Base-by-base conservation (phyloP, 2,113 vertebrate genomes). In the Apeltes quadracus region DNA sequence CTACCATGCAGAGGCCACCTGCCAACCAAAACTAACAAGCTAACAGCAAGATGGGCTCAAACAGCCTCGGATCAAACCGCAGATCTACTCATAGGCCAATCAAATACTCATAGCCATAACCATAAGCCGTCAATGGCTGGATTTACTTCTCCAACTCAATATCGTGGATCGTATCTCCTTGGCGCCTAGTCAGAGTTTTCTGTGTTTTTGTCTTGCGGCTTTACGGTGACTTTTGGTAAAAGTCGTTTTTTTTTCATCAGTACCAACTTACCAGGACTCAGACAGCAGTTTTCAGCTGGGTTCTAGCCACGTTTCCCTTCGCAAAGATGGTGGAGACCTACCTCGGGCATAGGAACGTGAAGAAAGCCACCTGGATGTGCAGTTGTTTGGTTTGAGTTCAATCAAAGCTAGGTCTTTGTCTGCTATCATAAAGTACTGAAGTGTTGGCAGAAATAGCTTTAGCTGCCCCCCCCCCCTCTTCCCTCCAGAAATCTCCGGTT, bases 401-500 rank as follows among this genome's bases (percentile, higher is more conserved):
- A 9, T 50, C 61, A 51, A 67, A 46, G 38, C 44, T 27, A 25
- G 25, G 54, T 65, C 22, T 3, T 50, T 58, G 64, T 43, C 3
- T 39, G 34, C 59, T 66, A 3, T 43, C 56, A 58, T 44, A 20
- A 68, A 46, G 51, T 25, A 43, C 7, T 2, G 15, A 51, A 50
- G 48, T 13, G 18, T 43, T 44, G 46, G 34, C 16, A 72, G 34
- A 66, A 53, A 64, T 68, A 59, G 65, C 58, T 54, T 51, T 63
- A 53, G 41, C 29, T 46, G 36, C 29, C 61, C 51, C 41, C 68
- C 29, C 61, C 51, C 41, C 68, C 0, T 3, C 25, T 62, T 70
- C 69, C 41, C 80, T 71, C 18, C 57, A 53, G 61, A 83, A 75
- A 70, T 3, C 64, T 78, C 69, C 25, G 9, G 55, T 67, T 74